Conservation (phyloP, 2,797 vertebrate species). For the Spinus olivaceus region DNA sequence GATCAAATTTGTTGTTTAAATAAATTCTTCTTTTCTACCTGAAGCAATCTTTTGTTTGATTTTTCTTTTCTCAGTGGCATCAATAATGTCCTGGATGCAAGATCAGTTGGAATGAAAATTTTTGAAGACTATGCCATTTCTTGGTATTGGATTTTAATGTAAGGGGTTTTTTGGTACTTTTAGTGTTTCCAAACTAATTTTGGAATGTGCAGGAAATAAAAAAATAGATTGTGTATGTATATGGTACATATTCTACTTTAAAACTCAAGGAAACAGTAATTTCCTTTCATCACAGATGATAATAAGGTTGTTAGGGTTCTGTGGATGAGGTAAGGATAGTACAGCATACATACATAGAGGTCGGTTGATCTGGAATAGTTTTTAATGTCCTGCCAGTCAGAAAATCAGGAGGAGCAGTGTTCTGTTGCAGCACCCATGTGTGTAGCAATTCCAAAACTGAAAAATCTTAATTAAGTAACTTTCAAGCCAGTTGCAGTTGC, state of each 20-base stretch:
- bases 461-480: background rate
- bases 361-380: background rate
- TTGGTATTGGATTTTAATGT: conserved; percentile 97
- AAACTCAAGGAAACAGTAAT: background rate
- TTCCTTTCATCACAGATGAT: background rate
- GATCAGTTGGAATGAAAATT: conserved; percentile 87
- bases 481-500: background rate
- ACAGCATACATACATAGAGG: background rate
- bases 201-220: background rate
- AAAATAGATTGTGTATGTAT: background rate
- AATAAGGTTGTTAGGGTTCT: background rate
- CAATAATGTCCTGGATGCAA: conserved; percentile 85
- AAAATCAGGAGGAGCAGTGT: background rate
- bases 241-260: background rate
- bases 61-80: conserved; percentile 79
- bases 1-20: background rate
- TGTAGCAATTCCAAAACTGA: background rate
- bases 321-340: background rate
- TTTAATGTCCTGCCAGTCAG: background rate
- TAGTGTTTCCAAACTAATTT: background rate
- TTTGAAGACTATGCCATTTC: conserved; percentile 94
- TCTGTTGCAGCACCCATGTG: background rate
- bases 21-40: background rate
- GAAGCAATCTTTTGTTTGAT: conserved; percentile 18
- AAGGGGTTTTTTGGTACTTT: conserved; percentile 63